Evolutionary conservation across 2,888 invertebrate species (phyloP).

Genomic region (Amiota minor): DNA sequence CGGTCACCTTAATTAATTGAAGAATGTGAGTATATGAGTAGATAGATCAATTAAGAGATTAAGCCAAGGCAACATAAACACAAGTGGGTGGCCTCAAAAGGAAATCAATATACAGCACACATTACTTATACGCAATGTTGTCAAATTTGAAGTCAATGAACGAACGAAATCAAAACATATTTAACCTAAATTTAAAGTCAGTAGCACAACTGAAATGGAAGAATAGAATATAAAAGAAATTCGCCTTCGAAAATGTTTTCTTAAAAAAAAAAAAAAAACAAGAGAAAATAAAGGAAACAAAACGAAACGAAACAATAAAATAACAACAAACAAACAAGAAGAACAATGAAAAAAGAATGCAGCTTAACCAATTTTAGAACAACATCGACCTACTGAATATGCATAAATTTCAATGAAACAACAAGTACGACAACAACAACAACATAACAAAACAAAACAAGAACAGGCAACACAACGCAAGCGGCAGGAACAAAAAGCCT

Average conservation of each 20-base stretch:
- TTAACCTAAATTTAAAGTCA: neutral
- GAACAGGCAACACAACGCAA: conserved; percentile 3
- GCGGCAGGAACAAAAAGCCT: neutral
- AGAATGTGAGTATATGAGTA: too few relatives aligned
- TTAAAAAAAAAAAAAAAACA: neutral
- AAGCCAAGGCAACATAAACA: too few relatives aligned
- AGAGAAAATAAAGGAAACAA: neutral
- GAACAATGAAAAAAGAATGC: neutral
- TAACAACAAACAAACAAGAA: neutral
- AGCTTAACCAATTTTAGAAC: conserved; percentile 29
- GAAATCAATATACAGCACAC: neutral
- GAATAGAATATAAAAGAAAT: too few relatives aligned
- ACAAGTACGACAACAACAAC: conserved; percentile 14
- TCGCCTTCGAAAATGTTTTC: neutral
- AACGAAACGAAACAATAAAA: neutral
- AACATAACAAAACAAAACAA: neutral
- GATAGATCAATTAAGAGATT: too few relatives aligned
- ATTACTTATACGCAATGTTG: neutral
- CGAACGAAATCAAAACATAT: neutral
- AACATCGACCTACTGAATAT: conserved; percentile 39
- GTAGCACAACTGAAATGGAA: neutral
- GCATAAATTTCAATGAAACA: conserved; percentile 34
- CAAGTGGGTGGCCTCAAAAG: conserved; percentile 8
- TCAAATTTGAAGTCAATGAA: too few relatives aligned
- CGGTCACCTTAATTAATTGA: neutral